Conservation (phyloP, 2,797 vertebrate genomes). For the Chelmon rostratus region DNA sequence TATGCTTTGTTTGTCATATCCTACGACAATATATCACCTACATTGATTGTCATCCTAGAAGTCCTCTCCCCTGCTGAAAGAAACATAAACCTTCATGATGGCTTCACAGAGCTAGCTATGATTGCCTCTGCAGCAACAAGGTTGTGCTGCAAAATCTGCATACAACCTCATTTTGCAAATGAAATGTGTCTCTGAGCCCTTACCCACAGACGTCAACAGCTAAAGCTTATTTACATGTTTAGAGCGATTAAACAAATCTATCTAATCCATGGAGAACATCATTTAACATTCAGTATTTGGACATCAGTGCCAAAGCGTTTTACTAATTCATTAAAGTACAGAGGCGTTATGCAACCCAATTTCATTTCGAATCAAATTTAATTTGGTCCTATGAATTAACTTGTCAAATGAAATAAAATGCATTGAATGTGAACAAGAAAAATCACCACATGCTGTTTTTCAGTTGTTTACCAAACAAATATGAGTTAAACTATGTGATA, state of each 20-base stretch:
- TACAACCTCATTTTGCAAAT: slow-evolving; percentile 48
- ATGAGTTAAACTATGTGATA: slow-evolving; percentile 8
- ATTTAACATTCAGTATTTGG: slow-evolving; percentile 66
- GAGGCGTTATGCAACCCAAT: slow-evolving; percentile 50
- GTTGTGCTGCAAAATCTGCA: slow-evolving; percentile 51
- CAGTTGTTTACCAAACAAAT: slow-evolving; percentile 30
- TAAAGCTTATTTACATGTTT: slow-evolving; percentile 69
- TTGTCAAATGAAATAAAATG: slow-evolving; percentile 43
- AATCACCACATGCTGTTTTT: slow-evolving; percentile 22
- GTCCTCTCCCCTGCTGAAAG: slow-evolving; percentile 20
- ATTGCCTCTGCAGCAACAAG: not conserved
- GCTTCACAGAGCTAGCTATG: slow-evolving; percentile 1
- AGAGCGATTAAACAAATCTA: slow-evolving; percentile 65
- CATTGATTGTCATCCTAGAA: slow-evolving; percentile 45
- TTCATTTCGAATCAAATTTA: slow-evolving; percentile 56
- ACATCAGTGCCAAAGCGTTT: slow-evolving; percentile 60
- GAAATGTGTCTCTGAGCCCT: slow-evolving; percentile 49
- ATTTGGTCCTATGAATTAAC: slow-evolving; percentile 48
- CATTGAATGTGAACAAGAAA: slow-evolving; percentile 18
- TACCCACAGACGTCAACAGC: slow-evolving; percentile 41
- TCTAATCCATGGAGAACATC: slow-evolving; percentile 71
- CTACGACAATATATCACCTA: not conserved
- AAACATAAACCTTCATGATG: slow-evolving; percentile 2
- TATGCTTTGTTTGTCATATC: slow-evolving; percentile 28
- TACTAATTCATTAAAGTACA: slow-evolving; percentile 65